These are phyloP conservation scores for Pseudorhombus dupliciocellatus DNA, from an alignment of 2,113 vertebrate species.

Conservation along the genomic window DNA sequence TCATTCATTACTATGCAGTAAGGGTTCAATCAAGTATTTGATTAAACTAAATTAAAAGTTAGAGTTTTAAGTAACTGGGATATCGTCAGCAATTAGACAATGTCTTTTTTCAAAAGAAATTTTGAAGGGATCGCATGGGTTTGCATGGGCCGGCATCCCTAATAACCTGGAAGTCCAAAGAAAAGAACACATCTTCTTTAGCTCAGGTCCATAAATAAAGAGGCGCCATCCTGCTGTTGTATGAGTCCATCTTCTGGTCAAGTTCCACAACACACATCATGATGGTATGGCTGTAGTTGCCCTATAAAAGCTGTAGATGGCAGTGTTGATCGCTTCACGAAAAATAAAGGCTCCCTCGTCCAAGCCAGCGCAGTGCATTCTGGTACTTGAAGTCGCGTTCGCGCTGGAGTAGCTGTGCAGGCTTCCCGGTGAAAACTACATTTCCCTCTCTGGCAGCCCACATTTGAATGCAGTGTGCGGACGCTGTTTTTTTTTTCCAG, in stretches of 20 bases:
- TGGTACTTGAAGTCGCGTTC: constrained; percentile 60
- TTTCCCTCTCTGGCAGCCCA: constrained; percentile 55
- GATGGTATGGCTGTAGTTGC: constrained; percentile 17
- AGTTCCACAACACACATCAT: background rate
- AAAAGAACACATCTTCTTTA: too few species aligned
- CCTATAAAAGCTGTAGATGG: constrained; percentile 50
- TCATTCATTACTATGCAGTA: background rate
- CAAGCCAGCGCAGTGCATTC: constrained; percentile 43
- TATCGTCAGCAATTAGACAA: too few species aligned
- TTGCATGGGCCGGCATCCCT: too few species aligned
- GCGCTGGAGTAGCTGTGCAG: fast-evolving
- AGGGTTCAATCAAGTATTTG: background rate
- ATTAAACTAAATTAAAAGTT: background rate
- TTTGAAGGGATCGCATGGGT: too few species aligned
- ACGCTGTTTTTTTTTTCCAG: constrained; percentile 62
- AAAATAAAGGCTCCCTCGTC: fast-evolving
- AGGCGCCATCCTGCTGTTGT: background rate
- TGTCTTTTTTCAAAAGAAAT: too few species aligned
- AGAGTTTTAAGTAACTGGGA: too few species aligned
- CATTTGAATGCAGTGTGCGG: constrained; percentile 44
- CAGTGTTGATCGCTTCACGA: constrained; percentile 1
- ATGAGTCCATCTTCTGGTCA: background rate
- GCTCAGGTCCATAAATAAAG: background rate
- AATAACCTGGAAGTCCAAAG: too few species aligned
- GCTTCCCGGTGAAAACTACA: constrained; percentile 69